phyloP scores from a whole-genome alignment of 2,113 vertebrate genomes.

The Petromus typicus region DNA sequence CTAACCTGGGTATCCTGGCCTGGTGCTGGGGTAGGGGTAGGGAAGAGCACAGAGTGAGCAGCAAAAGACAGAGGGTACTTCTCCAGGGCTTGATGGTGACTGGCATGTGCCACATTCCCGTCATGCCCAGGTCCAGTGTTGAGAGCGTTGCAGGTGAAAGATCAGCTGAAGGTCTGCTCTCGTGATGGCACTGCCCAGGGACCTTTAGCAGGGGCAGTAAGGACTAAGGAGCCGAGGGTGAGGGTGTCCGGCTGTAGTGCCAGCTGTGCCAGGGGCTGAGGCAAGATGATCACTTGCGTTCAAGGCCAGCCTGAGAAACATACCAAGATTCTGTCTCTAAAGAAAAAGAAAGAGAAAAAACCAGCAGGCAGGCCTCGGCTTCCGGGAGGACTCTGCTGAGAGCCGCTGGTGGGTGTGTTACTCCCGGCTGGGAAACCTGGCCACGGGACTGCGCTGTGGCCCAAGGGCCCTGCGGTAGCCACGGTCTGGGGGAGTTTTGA shows the following conservation, averaged over 20 bases:
- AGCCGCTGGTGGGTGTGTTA: not conserved
- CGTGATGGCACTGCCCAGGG: not conserved
- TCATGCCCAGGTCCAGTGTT: not conserved
- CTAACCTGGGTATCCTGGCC: conserved; percentile 40
- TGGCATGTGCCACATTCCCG: not conserved
- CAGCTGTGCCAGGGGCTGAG: not conserved
- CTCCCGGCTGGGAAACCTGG: not conserved
- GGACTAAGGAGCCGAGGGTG: not conserved
- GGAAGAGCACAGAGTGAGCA: not conserved
- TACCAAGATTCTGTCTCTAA: not conserved
- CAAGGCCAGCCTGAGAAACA: not conserved
- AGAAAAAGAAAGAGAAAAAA: not conserved
- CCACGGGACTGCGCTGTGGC: not conserved
- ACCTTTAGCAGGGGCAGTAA: not conserved
- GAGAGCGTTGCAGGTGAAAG: not conserved
- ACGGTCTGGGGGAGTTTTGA: conserved; percentile 24
- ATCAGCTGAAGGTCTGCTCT: not conserved
- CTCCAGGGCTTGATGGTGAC: not conserved
- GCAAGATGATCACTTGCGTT: not conserved
- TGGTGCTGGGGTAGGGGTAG: not conserved
- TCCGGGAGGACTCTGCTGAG: not conserved
- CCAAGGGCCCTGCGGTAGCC: not conserved
- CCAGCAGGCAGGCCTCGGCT: not conserved
- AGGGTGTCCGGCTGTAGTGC: not conserved
- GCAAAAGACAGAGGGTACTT: not conserved